Percentiles rank a stretch among this genome's conserved stretches.
phyloP scores from a whole-genome alignment of 2,113 vertebrate genomes.

The Planiliza haematocheilus region DNA sequence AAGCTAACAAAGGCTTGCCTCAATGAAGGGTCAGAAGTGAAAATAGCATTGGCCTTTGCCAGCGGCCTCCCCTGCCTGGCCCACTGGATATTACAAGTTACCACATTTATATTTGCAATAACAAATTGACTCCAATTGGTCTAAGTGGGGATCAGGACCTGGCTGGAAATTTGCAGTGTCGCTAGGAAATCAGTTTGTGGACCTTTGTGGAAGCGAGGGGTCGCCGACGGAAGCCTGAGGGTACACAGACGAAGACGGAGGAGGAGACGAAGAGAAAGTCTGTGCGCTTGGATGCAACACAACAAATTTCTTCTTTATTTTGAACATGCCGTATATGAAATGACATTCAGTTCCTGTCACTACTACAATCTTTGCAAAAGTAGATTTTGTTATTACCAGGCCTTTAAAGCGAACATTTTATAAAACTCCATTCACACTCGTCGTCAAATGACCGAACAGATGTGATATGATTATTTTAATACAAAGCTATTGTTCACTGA shows the following conservation, averaged over 20 bases:
- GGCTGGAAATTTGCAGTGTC: slow-evolving; percentile 71
- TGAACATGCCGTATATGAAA: no score
- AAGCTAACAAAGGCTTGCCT: slow-evolving; percentile 83
- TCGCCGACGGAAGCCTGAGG: slow-evolving; percentile 52
- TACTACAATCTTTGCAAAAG: not conserved
- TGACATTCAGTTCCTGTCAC: no score
- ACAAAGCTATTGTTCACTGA: slow-evolving; percentile 9
- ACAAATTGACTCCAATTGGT: slow-evolving; percentile 88
- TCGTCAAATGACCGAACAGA: slow-evolving; percentile 7
- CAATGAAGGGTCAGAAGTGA: slow-evolving; percentile 85
- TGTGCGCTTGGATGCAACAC: not conserved
- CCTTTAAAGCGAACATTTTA: slow-evolving; percentile 10
- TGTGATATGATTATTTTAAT: slow-evolving; percentile 16
- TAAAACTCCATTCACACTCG: slow-evolving; percentile 1
- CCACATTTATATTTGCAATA: slow-evolving; percentile 88
- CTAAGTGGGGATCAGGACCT: slow-evolving; percentile 85
- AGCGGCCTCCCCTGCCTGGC: slow-evolving; percentile 81
- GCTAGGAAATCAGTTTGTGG: slow-evolving; percentile 73
- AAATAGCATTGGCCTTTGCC: slow-evolving; percentile 84
- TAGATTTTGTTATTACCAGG: not conserved
- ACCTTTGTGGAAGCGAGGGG: slow-evolving; percentile 68
- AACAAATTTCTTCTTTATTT: no score
- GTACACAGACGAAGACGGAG: slow-evolving; percentile 47
- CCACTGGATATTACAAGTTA: slow-evolving; percentile 85
- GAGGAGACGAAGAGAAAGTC: slow-evolving; percentile 29